phyloP scores from a whole-genome alignment of 2,797 vertebrate species.

The Cacajao melanocephalus region DNA sequence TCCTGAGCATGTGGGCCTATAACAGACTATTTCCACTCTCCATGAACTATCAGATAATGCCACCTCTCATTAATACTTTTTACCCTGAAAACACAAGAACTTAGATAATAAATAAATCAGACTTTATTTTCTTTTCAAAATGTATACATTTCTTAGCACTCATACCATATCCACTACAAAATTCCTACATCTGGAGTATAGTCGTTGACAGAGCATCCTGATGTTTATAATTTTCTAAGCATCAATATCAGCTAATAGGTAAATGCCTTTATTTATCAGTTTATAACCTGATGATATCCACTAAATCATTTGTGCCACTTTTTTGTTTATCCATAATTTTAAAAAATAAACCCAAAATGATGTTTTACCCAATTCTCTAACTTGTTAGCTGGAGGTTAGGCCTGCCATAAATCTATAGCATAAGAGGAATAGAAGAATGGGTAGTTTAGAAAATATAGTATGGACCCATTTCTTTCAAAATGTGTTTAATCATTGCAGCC shows the following conservation, averaged over 20 bases:
- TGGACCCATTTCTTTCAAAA: conserved; percentile 15
- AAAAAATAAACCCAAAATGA: background rate
- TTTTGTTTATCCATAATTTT: background rate
- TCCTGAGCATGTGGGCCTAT: background rate
- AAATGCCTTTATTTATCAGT: background rate
- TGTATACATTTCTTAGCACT: background rate
- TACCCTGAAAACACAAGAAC: conserved; percentile 1
- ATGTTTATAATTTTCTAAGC: background rate
- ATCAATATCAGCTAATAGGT: background rate
- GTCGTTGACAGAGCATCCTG: conserved; percentile 16
- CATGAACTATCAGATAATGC: background rate
- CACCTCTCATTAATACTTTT: background rate
- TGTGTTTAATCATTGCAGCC: background rate
- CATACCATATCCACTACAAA: background rate
- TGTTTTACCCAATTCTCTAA: background rate
- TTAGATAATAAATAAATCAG: conserved; percentile 1
- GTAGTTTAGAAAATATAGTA: background rate
- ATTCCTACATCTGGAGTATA: background rate
- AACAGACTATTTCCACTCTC: background rate
- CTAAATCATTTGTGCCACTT: background rate
- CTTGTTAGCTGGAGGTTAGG: background rate
- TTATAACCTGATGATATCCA: background rate
- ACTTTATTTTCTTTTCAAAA: background rate
- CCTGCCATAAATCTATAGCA: background rate
- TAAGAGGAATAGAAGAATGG: background rate